Evolutionary conservation across 2,888 invertebrate species (phyloP), one percentile per base, ranked within the genome.

Genomic region (Apamea sordens): DNA sequence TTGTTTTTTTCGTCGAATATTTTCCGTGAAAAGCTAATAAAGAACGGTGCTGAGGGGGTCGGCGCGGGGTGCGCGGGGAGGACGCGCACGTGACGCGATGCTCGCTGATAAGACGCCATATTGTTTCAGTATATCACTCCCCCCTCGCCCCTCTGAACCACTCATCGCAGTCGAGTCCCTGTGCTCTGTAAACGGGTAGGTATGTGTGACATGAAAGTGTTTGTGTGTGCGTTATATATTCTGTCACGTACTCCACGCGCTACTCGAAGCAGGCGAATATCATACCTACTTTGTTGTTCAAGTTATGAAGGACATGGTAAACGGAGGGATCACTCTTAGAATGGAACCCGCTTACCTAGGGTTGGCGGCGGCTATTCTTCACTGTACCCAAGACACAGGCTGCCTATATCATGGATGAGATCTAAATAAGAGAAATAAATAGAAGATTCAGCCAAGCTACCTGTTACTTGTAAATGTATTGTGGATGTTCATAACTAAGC

Each of bases 11-110:
- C 91, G 92, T 92, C 93, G 92, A 95, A 94, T 93, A 94, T 95
- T 95, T 96, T 95, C 94, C 95, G 94, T 95, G 96, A 93, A 95
- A 95, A 95, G 94, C 93, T 93, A 95, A 94, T 95, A 94, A 93
- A 92, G 86, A 88, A 83, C 87, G 88, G 73, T 63, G 86, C 63
- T 90, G 86, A 24, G 65, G 85, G 53, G 77, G 67, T 3, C 0
- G 73, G 88, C 86, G 87, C 82, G 93, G 83, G 86, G 68, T 6
- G 77, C 80, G 85, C 73, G 88, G 85, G 87, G 82, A 82, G 64
- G 89, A 11, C 71, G 90, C 86, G 89, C 93, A 92, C 93, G 95
- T 95, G 93, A 96, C 93, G 92, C 89, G 91, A 91, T 91, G 89
- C 89, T 90, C 84, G 89, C 89, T 89, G 95, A 94, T 94, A 94